Base-by-base conservation (phyloP, 2,797 vertebrate species). In the Enteromius trimaculatus region DNA sequence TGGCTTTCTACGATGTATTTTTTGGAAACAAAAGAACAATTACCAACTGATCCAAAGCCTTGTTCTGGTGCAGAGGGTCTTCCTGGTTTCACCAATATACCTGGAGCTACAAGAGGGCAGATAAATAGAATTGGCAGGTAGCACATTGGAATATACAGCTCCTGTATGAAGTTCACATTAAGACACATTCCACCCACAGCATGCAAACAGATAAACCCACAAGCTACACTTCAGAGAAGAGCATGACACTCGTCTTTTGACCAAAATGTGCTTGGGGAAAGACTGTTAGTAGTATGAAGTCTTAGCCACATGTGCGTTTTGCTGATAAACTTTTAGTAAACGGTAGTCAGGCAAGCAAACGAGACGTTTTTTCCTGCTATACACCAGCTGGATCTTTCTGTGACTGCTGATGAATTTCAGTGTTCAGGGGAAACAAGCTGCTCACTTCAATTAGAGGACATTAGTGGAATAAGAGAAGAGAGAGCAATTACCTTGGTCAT, bases 401-500 rank as follows among this genome's bases (percentile, higher is more conserved):
- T 55, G 83, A n/a, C 77, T 51, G 77, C 70, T 82, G 71, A 70
- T 55, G 79, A 31, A 77, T 82, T 82, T 85, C 75, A 72, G 75
- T 82, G 42, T 53, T 44, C 47, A 68, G 71, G 58, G 84, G 76
- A 81, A 86, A 53, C 72, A 29, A 71, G 83, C 79, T n/a, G 23
- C 10, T 66, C 14, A 42, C 58, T 81, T 64, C 55, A 77, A 31
- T 60, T 77, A 49, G 39, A 81, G 75, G 62, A 75, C 68, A 84
- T 84, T 84, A 88, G 83, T 89, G 82, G 91, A 84, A 83, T 89
- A 90, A 89, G 68, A 2, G 86, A 90, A 90, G 92, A 90, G 87
- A 89, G 88, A 91, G 92, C 89, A 92, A 95, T 99, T 99, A 99
- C 98, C 98, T 99, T 99, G 98, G 90, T 99, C 98, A 96, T 99